Evolutionary conservation across 2,113 vertebrate genomes (phyloP), one percentile per base, ranked within the genome.

Genomic region (Pollimyrus isidori): DNA sequence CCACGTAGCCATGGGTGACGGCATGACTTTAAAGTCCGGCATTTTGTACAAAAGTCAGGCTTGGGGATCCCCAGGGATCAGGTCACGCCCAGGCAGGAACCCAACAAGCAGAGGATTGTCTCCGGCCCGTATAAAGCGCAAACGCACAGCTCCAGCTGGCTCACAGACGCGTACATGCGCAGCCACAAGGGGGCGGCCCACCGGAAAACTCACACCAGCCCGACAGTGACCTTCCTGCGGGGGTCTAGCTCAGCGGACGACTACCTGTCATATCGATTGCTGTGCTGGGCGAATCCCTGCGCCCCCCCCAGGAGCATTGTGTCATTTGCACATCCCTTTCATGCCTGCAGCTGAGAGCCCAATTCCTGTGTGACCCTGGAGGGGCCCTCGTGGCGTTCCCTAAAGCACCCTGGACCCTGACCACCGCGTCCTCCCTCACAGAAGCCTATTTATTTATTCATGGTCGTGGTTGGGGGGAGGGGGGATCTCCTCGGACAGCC

Each of bases 371-470:
- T 93, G 94, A 93, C 95, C 92, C 82, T 39, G 3, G 19, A 10
- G 19, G 45, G 21, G 45, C 35, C 83, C 91, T 85, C 30, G 46
- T 89, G 87, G 49, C 23, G 52, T 80, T 82, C 52, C 35, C 30
- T 73, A 90, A 89, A 89, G 88, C 65, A 49, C 56, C 26, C 88
- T 85, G 69, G 84, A 90, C 73, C 89, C 84, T 45, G 5, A 46
- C 46, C 90, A 89, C 83, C 11, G 23, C n/a, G 1, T n/a, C 35
- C 50, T 19, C 15, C 69, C 9, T 19, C 56, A 65, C 19, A 90
- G 86, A 73, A 89, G 90, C 91, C 91, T 91, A 62, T 92, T 93
- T n/a, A 87, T 91, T 92, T 95, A 94, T 95, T 93, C 91, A 93
- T 91, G 92, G 90, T 52, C 5, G 4, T 21, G 53, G 53, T 21